Conservation (phyloP, 2,113 vertebrate species). For the Plotosus lineatus region DNA sequence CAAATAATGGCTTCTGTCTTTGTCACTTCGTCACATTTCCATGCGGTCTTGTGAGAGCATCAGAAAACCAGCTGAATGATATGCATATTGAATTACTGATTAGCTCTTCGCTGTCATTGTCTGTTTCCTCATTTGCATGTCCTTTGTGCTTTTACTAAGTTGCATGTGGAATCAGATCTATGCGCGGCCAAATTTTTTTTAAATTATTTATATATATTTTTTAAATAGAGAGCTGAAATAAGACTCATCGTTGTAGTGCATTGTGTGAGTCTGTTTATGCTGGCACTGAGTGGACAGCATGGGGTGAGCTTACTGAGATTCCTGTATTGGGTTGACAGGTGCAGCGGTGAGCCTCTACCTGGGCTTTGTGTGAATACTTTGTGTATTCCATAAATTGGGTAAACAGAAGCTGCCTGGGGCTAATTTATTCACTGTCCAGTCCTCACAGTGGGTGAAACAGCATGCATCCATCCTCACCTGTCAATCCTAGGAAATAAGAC, state of each 20-base stretch:
- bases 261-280: slow-evolving; percentile 27
- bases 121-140: slow-evolving; percentile 50
- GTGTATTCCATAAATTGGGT: slow-evolving; percentile 71
- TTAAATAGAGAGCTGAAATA: not conserved
- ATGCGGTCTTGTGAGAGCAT: slow-evolving; percentile 69
- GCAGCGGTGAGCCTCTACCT: slow-evolving; percentile 70
- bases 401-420: slow-evolving; percentile 70
- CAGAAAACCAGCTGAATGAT: slow-evolving; percentile 72
- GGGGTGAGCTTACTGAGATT: slow-evolving; percentile 38
- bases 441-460: slow-evolving; percentile 64
- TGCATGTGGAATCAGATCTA: slow-evolving; percentile 37
- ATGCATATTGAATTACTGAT: slow-evolving; percentile 76
- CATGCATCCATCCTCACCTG: slow-evolving; percentile 65
- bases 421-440: slow-evolving; percentile 73
- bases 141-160: slow-evolving; percentile 52
- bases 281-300: slow-evolving; percentile 30
- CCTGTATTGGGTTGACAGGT: slow-evolving; percentile 66
- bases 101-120: slow-evolving; percentile 46
- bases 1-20: slow-evolving; percentile 73
- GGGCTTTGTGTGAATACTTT: slow-evolving; percentile 65
- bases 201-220: not conserved
- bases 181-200: slow-evolving; percentile 32
- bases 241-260: not conserved
- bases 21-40: slow-evolving; percentile 71
- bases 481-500: slow-evolving; percentile 61